Evolutionary conservation across 2,113 vertebrate species (phyloP), one percentile per base, ranked within the genome.

Genomic region (Indicator indicator): DNA sequence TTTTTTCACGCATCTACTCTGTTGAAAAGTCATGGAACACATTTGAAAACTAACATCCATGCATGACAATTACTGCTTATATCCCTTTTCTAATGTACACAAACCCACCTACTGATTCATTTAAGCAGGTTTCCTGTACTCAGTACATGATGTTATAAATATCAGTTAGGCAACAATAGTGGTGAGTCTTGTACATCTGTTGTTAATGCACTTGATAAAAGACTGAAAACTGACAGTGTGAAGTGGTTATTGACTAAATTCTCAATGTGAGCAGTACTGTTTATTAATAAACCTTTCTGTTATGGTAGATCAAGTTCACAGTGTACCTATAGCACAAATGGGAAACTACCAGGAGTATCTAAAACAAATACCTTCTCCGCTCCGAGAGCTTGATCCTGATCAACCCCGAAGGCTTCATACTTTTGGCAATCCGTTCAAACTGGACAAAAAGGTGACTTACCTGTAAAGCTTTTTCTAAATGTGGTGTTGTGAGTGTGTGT

Each of bases 331-430:
- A 88, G 98, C 98, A 95, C 99, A 99, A 97, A 99, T 99, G 99
- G 99, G 99, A 44, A 99, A 99, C 97, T 99, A 99, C 96, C 99
- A 99, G 95, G 99, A 99, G 79, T 99, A 99, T 95, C 98, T 99
- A 54, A 99, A 99, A 97, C 98, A 98, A 85, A 97, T 98, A 87
- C 99, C 98, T 86, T 99, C 99, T 92, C 99, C 99, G 0, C 98
- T 99, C 54, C 97, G 99, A 94, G 99, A 99, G 89, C 98, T 99
- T n/a, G 99, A 99, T 96, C 98, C 99, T 32, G 99, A 99, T 94
- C 99, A 99, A 79, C 99, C 99, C 55, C 98, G 99, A 96, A 98
- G 99, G 58, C 97, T 99, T 90, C 99, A 99, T 97, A 99, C 99
- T 0, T 99, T 99, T 91, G 99, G 99, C 40, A 99, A 99, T 97